Conservation (phyloP, 2,113 vertebrate genomes). For the Ammodramus savannarum region DNA sequence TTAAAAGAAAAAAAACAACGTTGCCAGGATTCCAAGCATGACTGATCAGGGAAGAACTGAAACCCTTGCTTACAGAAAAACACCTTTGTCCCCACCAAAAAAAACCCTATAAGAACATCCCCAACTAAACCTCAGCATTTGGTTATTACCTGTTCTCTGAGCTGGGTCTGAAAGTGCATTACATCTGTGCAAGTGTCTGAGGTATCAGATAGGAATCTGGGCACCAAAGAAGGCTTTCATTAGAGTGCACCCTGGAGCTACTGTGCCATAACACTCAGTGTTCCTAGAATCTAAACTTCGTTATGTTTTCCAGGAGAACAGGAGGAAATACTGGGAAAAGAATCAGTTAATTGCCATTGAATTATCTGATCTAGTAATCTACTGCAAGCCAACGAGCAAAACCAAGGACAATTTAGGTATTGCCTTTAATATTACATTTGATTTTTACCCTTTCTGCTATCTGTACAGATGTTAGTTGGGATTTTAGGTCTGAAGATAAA, state of each 20-base stretch:
- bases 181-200: not conserved
- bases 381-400: constrained; percentile 95
- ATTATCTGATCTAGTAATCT: constrained; percentile 93
- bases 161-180: not conserved
- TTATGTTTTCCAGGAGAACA: constrained; percentile 73
- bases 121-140: not conserved
- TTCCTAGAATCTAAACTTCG: not conserved
- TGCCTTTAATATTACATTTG: not conserved
- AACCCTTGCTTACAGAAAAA: not conserved
- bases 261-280: not conserved
- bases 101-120: fast-evolving
- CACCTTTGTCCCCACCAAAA: not conserved
- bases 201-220: not conserved
- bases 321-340: constrained; percentile 86
- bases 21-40: not conserved
- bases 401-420: constrained; percentile 92
- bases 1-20: not conserved
- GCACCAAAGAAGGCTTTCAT: not conserved
- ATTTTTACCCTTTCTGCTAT: not conserved
- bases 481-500: not conserved
- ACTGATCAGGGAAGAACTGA: not conserved
- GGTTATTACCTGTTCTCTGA: not conserved
- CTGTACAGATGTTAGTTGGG: not conserved
- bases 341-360: constrained; percentile 90
- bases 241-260: not conserved